Evolutionary conservation across 1,140 invertebrate species (phyloP), one percentile per base, ranked within the genome.

Genomic region (Piezodorus guildinii): DNA sequence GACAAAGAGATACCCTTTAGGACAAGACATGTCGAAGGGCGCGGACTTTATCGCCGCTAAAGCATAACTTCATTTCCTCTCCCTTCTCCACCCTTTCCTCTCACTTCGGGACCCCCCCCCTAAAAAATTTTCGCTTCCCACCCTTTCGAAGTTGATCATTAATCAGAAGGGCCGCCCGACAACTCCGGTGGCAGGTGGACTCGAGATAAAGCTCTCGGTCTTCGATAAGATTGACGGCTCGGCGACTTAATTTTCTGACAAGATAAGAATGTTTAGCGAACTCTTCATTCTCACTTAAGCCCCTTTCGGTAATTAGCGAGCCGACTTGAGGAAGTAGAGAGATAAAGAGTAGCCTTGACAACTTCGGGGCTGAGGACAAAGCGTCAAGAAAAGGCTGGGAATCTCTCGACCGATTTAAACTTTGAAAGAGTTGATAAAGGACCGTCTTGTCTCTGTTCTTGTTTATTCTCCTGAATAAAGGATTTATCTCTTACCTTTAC

Each of bases 181-280:
- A 21, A 15, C 52, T 56, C 52, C 15, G 52, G 52, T 21, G 52
- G 17, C 23, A 25, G 19, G 52, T 23, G 52, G 19, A 2, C 23
- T 1, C 4, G 4, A 6, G 23, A 25, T 23, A 15, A 23, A 16
- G 14, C 4, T 14, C n/a, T 3, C 10, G 23, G 15, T 8, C 9
- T 25, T 56, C 15, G 52, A 56, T 56, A 56, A 56, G 52, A 56
- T 56, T 56, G 52, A 56, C 52, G 27, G 52, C 23, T n/a, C 2
- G 5, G 19, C 15, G 52, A 23, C 52, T 56, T 56, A 56, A 56
- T 56, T 56, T n/a, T 10, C 9, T 56, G 52, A 56, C 52, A 56
- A 21, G 52, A 56, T 56, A 56, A 56, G 52, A 49, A 21, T 49
- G 46, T n/a, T 49, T 17, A 5, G 3, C n/a, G 5, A 49, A 49